Evolutionary conservation across 2,113 vertebrate genomes (phyloP), one percentile per base, ranked within the genome.

Genomic region (Phylloscopus trochilus): DNA sequence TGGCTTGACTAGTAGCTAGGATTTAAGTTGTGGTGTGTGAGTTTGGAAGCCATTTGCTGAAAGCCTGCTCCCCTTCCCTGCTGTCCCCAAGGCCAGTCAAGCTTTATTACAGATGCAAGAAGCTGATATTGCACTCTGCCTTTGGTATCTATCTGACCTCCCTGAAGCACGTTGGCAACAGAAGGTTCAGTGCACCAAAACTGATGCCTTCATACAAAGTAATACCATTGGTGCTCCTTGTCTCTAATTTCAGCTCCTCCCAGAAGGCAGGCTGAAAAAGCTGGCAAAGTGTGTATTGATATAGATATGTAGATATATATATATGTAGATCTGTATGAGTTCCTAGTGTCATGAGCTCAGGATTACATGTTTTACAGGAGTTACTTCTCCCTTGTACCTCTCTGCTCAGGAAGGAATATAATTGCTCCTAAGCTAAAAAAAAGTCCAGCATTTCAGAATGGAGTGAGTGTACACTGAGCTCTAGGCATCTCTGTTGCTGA

Each of bases 271-370:
- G 30, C 33, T 64, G 69, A 60, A 70, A 75, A 79, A 67, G 21
- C 44, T 75, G 19, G 13, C 22, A 10, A 75, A 70, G 10, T 30
- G 35, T 24, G n/a, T 0, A 0, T 15, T 2, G 0, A 0, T 13
- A 1, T 28, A 33, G 22, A 21, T 31, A 37, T 0, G 0, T 17
- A 3, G 0, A 0, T 13, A 1, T 22, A 41, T 0, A 0, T 17
- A 3, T 0, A 0, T 13, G 1, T 22, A 41, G 27, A 58, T 10
- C 12, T 21, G 2, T 30, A 9, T 11, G 13, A 80, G 8, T 51
- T 80, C 39, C 46, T 18, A 67, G 12, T n/a, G 55, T 47, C 39
- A 23, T n/a, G 14, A 46, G 58, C 66, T 6, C 83, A 43, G 17
- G 41, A n/a, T 28, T 64, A 18, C 81, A 49, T 23, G 6, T 35